Evolutionary conservation across 2,113 vertebrate genomes (phyloP).

Genomic region (Hydrolagus affinis): DNA sequence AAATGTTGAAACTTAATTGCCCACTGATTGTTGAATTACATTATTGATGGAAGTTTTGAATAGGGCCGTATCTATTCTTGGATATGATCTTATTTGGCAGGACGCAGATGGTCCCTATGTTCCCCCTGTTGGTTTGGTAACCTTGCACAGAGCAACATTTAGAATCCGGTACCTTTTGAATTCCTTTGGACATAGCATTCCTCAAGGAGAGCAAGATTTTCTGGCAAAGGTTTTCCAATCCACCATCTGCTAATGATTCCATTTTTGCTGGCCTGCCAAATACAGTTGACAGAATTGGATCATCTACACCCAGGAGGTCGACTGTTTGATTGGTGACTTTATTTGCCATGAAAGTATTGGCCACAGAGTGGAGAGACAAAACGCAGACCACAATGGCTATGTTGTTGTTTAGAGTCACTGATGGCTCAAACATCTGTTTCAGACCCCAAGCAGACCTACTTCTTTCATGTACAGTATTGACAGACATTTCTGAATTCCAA

Average conservation of each 20-base stretch:
- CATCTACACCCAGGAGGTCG: neutral
- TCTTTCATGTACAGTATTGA: too few relatives aligned
- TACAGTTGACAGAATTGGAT: neutral
- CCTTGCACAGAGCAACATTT: neutral
- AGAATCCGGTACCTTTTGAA: neutral
- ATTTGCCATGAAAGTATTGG: neutral
- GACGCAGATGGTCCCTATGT: neutral
- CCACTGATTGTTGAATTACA: neutral
- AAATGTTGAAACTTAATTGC: neutral
- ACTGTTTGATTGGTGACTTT: neutral
- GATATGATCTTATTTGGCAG: neutral
- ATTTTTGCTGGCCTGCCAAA: neutral
- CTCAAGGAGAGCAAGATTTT: neutral
- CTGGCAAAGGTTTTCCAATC: neutral
- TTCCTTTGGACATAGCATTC: neutral
- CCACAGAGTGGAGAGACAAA: neutral
- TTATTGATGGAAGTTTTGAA: neutral
- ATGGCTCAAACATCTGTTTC: too few relatives aligned
- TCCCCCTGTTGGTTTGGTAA: neutral
- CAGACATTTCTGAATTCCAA: too few relatives aligned
- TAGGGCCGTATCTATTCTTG: neutral
- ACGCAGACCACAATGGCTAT: neutral
- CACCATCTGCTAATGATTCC: neutral
- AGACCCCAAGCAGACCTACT: too few relatives aligned
- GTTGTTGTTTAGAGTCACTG: too few relatives aligned